Conservation (phyloP, 1,140 invertebrate species). For the Aricia agestis region DNA sequence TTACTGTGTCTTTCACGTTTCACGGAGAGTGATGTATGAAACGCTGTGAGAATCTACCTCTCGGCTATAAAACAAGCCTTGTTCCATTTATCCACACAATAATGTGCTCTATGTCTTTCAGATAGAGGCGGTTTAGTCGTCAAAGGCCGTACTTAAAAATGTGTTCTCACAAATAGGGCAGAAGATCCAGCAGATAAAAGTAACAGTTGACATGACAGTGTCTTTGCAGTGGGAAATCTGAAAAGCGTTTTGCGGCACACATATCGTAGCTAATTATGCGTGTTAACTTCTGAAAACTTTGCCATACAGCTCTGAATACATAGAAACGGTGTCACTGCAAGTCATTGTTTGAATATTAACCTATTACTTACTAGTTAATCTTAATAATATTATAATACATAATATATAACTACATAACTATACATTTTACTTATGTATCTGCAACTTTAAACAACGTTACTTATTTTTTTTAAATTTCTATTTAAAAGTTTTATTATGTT, state of each 20-base stretch:
- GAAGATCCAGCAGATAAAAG: constrained; percentile 12
- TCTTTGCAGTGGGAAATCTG: constrained; percentile 1
- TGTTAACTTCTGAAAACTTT: background rate
- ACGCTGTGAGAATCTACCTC: constrained; percentile 55
- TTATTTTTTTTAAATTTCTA: no score
- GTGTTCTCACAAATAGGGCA: constrained; percentile 11
- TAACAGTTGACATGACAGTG: constrained; percentile 7
- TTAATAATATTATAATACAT: no score
- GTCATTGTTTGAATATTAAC: no score
- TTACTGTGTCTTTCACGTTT: constrained; percentile 66
- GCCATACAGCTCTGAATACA: background rate
- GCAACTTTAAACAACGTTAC: no score
- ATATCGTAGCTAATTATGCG: background rate
- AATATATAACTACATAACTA: no score
- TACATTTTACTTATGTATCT: no score
- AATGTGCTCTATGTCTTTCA: constrained; percentile 29
- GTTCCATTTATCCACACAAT: constrained; percentile 17
- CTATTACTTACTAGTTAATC: no score
- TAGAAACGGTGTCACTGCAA: no score
- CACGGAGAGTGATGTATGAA: constrained; percentile 65
- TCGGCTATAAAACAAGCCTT: constrained; percentile 35
- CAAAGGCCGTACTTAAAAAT: constrained; percentile 1
- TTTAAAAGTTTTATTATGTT: no score
- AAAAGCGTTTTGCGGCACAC: constrained; percentile 13
- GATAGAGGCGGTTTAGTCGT: constrained; percentile 16